phyloP scores from a whole-genome alignment of 1,140 invertebrate species.

The Bombus impatiens region DNA sequence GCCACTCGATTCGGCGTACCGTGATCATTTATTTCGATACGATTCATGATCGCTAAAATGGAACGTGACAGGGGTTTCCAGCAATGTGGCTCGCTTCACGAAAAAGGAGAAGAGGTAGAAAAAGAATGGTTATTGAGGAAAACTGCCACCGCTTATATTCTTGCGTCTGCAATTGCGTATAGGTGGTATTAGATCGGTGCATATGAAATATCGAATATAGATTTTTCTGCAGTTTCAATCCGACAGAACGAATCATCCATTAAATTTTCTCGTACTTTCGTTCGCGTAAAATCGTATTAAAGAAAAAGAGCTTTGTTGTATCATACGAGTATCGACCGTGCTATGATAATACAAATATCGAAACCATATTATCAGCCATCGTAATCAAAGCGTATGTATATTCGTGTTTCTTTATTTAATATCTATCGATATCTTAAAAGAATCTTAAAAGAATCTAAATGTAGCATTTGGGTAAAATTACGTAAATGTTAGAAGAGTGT shows the following conservation, averaged over 20 bases:
- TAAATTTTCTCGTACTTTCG: not conserved
- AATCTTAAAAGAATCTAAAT: no score
- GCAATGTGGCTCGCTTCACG: not conserved
- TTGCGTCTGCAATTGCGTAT: not conserved
- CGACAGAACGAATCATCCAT: not conserved
- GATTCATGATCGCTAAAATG: constrained; percentile 39
- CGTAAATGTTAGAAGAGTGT: no score
- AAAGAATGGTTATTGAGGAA: not conserved
- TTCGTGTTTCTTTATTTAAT: no score
- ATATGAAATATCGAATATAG: not conserved
- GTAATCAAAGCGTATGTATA: no score
- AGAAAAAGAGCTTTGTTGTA: no score
- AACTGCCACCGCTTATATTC: not conserved
- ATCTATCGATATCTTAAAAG: no score
- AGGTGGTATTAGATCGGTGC: not conserved
- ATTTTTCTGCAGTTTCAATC: not conserved
- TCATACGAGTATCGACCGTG: no score
- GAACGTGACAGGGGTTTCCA: constrained; percentile 32
- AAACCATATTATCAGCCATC: no score
- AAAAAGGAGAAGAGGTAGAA: not conserved
- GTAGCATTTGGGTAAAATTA: no score
- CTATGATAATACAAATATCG: no score
- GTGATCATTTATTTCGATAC: constrained; percentile 75
- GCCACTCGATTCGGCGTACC: not conserved
- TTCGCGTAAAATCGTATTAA: no score